A percentile compares a stretch with the other conserved stretches of the same genome.
These are phyloP conservation scores for Panthera tigris DNA, from an alignment of 2,113 vertebrate genomes.

Conservation along the genomic window DNA sequence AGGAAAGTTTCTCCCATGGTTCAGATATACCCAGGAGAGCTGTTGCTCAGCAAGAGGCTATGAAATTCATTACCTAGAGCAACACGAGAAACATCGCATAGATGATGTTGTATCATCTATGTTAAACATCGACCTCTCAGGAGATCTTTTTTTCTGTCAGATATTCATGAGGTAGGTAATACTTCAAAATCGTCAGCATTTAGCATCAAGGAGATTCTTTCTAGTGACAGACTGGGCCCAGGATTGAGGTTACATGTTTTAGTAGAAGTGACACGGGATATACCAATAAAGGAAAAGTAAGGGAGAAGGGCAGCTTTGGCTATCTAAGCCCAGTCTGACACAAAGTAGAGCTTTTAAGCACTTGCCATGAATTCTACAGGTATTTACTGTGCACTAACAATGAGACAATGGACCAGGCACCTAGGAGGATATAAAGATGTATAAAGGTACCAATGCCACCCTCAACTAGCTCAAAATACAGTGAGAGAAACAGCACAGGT, in stretches of 20 bases:
- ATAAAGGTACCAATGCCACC: neutral
- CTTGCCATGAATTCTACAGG: neutral
- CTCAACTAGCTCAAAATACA: neutral
- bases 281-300: neutral
- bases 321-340: neutral
- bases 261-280: neutral
- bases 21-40: neutral
- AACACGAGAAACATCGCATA: neutral
- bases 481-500: neutral
- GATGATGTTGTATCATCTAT: fast-evolving
- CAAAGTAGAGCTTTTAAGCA: neutral
- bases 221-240: neutral
- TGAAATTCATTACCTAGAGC: neutral
- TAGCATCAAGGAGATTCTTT: neutral
- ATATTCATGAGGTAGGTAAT: neutral
- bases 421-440: neutral
- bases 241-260: neutral
- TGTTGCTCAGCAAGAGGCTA: neutral
- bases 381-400: neutral
- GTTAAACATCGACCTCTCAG: neutral
- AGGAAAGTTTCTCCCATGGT: neutral
- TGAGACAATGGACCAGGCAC: neutral
- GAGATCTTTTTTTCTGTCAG: neutral
- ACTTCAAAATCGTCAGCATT: neutral
- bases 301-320: neutral